Evolutionary conservation across 2,888 invertebrate genomes (phyloP), one percentile per base, ranked within the genome.

Genomic region (Sturmia bella): DNA sequence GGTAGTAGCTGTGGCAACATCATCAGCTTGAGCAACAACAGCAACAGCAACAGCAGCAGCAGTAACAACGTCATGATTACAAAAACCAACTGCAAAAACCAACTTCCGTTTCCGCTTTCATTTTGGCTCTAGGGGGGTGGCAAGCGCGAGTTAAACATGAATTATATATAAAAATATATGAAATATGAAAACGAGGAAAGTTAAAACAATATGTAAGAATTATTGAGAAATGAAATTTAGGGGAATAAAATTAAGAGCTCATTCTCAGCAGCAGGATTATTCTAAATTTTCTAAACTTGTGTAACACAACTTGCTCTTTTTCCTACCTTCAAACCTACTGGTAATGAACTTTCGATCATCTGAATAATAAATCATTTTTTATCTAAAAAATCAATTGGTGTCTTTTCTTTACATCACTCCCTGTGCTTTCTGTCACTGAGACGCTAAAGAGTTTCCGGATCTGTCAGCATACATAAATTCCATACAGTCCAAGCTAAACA

Each of bases 21-120:
- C 27, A 27, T n/a, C 64, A 56, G 39, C 15, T 37, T 45, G 19
- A 61, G 48, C 37, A 32, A 32, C 56, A 48, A 17, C 45, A 43
- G 15, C 63, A 50, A 50, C 61, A 13, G 37, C 24, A 32, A 13
- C 45, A 54, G 2, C 19, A 63, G 45, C 50, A 56, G 17, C 54
- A 57, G 72, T 24, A 76, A 45, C 32, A 63, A 57, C 69, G 59
- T 66, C 64, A 74, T 78, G 78, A 70, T 54, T 82, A 50, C 57
- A 74, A 39, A 78, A 78, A 63, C 73, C 73, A 63, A 81, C 81
- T 64, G 77, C 57, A 74, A 64, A 73, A 81, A 82, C 82, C 82
- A 70, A 70, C 82, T 70, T 82, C 82, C 82, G 82, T 54, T 82
- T 82, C 82, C 82, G 82, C 74, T 82, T 78, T 78, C 78, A n/a